Base-by-base conservation (phyloP, 2,113 vertebrate genomes). In the Thermophis baileyi region DNA sequence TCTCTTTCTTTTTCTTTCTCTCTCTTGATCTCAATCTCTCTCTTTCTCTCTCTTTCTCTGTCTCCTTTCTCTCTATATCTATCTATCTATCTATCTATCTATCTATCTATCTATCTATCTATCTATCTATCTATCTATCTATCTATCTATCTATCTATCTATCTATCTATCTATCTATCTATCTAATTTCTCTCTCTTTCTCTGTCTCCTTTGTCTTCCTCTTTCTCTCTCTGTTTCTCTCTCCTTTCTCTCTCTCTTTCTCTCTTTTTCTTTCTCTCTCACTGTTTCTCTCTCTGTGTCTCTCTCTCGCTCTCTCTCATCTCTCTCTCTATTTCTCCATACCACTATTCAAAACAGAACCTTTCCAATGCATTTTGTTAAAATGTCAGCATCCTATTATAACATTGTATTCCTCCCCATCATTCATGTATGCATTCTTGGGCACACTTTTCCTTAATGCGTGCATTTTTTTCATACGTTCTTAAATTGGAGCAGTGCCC, bases 181-280 rank as follows among this genome's bases (percentile, higher is more conserved):
- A 6, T 22, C 1, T 57, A n/a, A n/a, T n/a, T 1, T 60, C 0
- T 30, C 27, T n/a, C 11, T 63, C 11, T 69, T 1, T n/a, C 4
- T 53, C 53, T 53, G 16, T 20, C 16, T 9, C 18, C 4, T 53
- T 53, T n/a, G 1, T 63, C 57, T 30, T 12, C 8, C 24, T 60
- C 7, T 60, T 25, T 24, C 1, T 30, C 8, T 11, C 7, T 57
- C 2, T 55, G 5, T 55, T 22, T 60, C 24, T 25, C 7, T 57
- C 24, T 57, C 44, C 44, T 30, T 2, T 63, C 27, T 30, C 7
- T 63, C 9, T 63, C 1, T 27, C 24, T 27, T 12, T 50, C 11
- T 1, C 25, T 11, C 9, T 60, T 2, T 57, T 1, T 10, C 2
- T 57, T 0, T 57, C 24, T 57, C 2, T 57, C 1, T 22, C 5